Percentiles rank a stretch among this genome's conserved stretches.
phyloP scores from a whole-genome alignment of 2,113 vertebrate genomes.

The Sialia sialis region DNA sequence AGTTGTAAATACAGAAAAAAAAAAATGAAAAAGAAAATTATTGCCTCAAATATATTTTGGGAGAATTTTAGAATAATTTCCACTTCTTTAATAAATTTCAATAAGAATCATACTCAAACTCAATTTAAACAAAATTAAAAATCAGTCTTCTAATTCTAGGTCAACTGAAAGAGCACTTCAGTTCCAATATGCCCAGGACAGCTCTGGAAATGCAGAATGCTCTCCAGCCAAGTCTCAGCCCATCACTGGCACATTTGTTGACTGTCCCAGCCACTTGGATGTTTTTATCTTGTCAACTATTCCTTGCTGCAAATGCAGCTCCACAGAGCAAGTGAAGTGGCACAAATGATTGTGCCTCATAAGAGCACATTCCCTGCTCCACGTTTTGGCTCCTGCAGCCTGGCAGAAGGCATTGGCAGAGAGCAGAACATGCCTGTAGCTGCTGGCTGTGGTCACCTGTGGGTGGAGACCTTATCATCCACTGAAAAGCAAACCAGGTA shows the following conservation, averaged over 20 bases:
- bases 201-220: neutral
- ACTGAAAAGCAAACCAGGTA: neutral
- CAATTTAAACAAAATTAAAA: neutral
- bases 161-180: neutral
- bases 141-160: neutral
- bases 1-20: neutral
- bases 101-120: neutral
- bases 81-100: neutral
- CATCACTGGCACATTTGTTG: neutral
- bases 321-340: neutral
- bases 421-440: fast-evolving
- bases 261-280: neutral
- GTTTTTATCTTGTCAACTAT: neutral
- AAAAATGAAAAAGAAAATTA: neutral
- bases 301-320: neutral
- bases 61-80: neutral
- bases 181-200: neutral
- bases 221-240: neutral
- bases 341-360: neutral
- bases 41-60: neutral
- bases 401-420: neutral
- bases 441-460: neutral
- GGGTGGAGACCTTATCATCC: neutral
- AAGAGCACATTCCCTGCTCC: neutral
- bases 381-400: fast-evolving